Conservation (phyloP, 2,888 invertebrate species). For the Timema cristinae region DNA sequence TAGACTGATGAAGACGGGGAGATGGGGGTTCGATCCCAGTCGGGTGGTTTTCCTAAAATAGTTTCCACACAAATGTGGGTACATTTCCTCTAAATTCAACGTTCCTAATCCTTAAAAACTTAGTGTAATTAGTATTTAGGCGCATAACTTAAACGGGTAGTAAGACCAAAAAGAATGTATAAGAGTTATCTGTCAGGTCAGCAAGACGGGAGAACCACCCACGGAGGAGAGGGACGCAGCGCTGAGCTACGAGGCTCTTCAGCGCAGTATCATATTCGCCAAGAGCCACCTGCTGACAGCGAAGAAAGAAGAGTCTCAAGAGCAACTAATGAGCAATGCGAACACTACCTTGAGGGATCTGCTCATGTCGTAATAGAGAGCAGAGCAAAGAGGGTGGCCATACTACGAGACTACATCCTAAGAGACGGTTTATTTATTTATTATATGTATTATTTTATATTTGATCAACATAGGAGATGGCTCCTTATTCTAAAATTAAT, state of each 20-base stretch:
- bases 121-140: not conserved
- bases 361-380: slow-evolving; percentile 30
- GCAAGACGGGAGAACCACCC: slow-evolving; percentile 42
- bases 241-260: slow-evolving; percentile 61
- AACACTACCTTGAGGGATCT: slow-evolving; percentile 33
- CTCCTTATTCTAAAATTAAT: too few species aligned
- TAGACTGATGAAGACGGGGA: too few species aligned
- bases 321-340: slow-evolving; percentile 24
- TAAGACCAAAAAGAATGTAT: slow-evolving; percentile 36
- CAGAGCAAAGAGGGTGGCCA: not conserved
- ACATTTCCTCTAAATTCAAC: too few species aligned
- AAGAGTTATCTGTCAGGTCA: slow-evolving; percentile 41
- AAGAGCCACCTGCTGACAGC: slow-evolving; percentile 21
- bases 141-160: slow-evolving; percentile 25
- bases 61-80: too few species aligned
- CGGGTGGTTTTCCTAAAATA: too few species aligned
- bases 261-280: slow-evolving; percentile 51
- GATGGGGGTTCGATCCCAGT: too few species aligned
- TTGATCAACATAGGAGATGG: too few species aligned
- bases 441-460: too few species aligned
- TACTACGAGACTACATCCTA: too few species aligned
- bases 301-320: slow-evolving; percentile 20
- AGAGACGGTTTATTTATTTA: too few species aligned
- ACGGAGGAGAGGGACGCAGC: slow-evolving; percentile 59
- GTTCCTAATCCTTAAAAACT: too few species aligned